phyloP scores from a whole-genome alignment of 2,113 vertebrate genomes.

The Henicopernis longicauda region DNA sequence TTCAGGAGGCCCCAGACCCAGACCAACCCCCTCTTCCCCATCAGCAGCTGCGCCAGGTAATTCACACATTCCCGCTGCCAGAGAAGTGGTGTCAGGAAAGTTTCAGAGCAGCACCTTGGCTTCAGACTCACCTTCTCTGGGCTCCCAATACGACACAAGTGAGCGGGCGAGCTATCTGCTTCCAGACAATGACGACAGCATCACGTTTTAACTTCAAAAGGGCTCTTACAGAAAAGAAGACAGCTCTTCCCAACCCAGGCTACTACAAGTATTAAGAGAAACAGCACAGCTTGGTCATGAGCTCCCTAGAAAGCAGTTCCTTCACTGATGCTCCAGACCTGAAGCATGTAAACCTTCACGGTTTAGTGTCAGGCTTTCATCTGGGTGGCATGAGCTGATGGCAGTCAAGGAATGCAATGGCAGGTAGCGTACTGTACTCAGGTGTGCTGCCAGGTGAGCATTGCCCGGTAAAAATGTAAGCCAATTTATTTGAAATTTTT shows the following conservation, averaged over 20 bases:
- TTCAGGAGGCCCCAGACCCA: background rate
- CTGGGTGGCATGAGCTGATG: background rate
- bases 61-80: background rate
- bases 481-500: background rate
- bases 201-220: background rate
- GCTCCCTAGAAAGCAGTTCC: background rate
- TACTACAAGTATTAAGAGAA: background rate
- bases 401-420: too few species aligned
- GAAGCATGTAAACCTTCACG: background rate
- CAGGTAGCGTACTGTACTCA: background rate
- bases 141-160: background rate
- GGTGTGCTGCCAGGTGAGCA: background rate
- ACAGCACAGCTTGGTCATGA: background rate
- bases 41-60: rapidly evolving
- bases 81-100: background rate
- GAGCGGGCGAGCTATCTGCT: background rate
- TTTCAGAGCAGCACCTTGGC: background rate
- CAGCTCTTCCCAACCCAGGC: background rate
- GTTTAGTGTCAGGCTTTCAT: background rate
- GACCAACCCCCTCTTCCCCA: background rate
- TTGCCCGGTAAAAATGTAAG: rapidly evolving
- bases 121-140: background rate
- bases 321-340: background rate
- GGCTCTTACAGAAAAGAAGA: background rate
- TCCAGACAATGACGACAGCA: background rate